A percentile compares a stretch with the other conserved stretches of the same genome.
phyloP scores from a whole-genome alignment of 2,888 invertebrate species.

The Rosalia funebris region DNA sequence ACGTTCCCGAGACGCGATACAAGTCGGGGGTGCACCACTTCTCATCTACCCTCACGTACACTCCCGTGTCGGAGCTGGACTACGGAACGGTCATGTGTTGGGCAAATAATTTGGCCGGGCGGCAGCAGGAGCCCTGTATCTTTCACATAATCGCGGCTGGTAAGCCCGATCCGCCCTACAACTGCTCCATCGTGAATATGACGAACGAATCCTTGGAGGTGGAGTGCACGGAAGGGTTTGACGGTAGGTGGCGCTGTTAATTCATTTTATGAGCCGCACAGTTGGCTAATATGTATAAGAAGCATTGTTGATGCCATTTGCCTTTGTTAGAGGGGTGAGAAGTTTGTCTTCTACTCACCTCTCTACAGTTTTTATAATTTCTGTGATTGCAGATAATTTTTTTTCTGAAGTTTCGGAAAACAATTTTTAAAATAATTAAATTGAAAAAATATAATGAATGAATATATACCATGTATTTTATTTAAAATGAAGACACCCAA shows the following conservation, averaged over 20 bases:
- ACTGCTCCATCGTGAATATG: slow-evolving; percentile 80
- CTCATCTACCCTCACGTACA: slow-evolving; percentile 78
- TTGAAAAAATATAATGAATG: no score
- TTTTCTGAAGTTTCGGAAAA: no score
- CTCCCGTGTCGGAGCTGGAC: slow-evolving; percentile 78
- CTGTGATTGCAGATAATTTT: no score
- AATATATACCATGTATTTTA: no score
- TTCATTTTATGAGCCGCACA: not conserved
- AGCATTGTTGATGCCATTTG: no score
- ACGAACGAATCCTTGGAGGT: slow-evolving; percentile 82
- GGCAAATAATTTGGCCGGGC: slow-evolving; percentile 77
- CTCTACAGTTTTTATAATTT: no score
- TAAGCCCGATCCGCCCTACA: slow-evolving; percentile 80
- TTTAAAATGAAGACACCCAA: no score
- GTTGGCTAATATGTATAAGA: not conserved
- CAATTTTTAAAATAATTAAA: no score
- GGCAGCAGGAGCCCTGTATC: slow-evolving; percentile 78
- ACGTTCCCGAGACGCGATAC: slow-evolving; percentile 77
- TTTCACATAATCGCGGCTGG: slow-evolving; percentile 81
- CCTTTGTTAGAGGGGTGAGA: no score
- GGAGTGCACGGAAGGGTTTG: slow-evolving; percentile 78
- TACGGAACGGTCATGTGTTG: slow-evolving; percentile 78
- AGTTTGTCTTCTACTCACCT: no score
- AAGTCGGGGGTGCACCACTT: slow-evolving; percentile 66
- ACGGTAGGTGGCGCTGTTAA: slow-evolving; percentile 65